Percentiles rank a stretch among this genome's conserved stretches.
Conservation (phyloP, 2,113 vertebrate genomes). For the Microtus ochrogaster region DNA sequence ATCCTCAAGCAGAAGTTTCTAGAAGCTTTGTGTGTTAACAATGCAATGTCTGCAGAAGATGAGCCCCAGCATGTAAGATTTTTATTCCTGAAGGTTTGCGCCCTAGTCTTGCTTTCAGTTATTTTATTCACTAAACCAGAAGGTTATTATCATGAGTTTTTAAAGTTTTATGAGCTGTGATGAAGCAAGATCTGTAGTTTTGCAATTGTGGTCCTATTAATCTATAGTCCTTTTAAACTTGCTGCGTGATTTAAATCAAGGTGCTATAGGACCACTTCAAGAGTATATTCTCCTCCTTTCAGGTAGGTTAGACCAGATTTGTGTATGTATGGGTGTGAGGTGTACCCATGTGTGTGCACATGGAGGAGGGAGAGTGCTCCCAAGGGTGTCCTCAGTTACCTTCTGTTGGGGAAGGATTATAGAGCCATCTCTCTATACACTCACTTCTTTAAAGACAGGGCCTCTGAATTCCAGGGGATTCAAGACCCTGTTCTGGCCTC, state of each 20-base stretch:
- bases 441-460: not conserved
- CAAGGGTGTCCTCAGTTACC: not conserved
- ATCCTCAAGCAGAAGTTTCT: constrained; percentile 98
- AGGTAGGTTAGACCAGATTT: not conserved
- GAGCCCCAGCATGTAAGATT: constrained; percentile 96
- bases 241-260: not conserved
- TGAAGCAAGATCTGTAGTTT: constrained; percentile 25
- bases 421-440: not conserved
- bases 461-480: not conserved
- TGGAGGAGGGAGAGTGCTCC: not conserved
- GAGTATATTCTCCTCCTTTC: not conserved
- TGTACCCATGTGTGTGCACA: not conserved
- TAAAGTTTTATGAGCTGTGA: not conserved
- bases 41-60: constrained; percentile 96
- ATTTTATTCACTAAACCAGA: constrained; percentile 55
- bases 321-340: not conserved
- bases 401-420: not conserved
- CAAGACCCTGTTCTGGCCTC: not conserved
- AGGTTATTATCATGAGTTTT: not conserved
- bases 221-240: constrained; percentile 7
- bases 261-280: not conserved
- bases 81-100: constrained; percentile 82
- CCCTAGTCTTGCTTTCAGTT: constrained; percentile 80
- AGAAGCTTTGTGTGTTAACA: constrained; percentile 98
- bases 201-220: not conserved